Base-by-base conservation (phyloP, 2,797 vertebrate genomes). In the Bufotes viridis region DNA sequence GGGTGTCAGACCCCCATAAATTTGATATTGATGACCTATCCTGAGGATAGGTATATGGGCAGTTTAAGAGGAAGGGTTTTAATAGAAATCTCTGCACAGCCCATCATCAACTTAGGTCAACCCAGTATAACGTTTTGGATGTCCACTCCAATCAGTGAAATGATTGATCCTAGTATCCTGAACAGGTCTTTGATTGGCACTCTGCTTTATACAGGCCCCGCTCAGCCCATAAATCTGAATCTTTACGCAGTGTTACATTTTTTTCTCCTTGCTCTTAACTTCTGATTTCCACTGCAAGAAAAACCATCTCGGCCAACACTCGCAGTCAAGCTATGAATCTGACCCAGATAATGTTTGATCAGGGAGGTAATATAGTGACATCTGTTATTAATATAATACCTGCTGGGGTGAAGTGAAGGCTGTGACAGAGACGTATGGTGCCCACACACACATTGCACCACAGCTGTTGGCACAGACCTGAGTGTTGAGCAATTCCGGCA, bases 341-440 rank as follows among this genome's bases (percentile, higher is more conserved):
- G 57, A 60, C 17, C 57, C 29, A 20, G 55, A 80, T 61, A 80
- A 17, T 34, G 18, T 60, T 60, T 80, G 78, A 29, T 61, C 29
- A 80, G 78, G 78, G 17, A 80, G 34, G 53, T 79, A n/a, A 79
- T 20, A 4, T 34, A 60, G 24, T 3, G 0, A 79, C 78, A 79
- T 58, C 53, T 79, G 78, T 26, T 79, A 58, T 29, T 80, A 60
- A 60, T 80, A 34, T 60, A 60, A 80, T 60, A 80, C 78, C 78
- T 60, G 57, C 78, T 20, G 55, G n/a, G 76, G 57, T 58, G 72
- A 74, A 22, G 72, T 74, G 72, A 49, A 49, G 34, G 42, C n/a
- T 51, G 72, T 53, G 75, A 78, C 75, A 78, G 12, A 78, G 75
- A 55, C n/a, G 51, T 78, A 78, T 78, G 75, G n/a, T 78, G 75